Base-by-base conservation (phyloP, 2,888 invertebrate genomes). In the Oxystoma pomonae region DNA sequence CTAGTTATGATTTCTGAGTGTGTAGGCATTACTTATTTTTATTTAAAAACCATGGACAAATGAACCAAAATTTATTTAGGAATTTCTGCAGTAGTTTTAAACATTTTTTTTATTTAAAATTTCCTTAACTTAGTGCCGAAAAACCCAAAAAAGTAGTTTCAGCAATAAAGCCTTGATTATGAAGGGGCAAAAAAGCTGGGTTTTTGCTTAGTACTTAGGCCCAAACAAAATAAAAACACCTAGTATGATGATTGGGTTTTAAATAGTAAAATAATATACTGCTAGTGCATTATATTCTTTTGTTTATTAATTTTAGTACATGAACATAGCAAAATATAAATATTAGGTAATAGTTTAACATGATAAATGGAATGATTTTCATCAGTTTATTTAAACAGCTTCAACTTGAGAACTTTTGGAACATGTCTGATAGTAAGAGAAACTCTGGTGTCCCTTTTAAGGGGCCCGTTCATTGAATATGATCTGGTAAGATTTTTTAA, bases 401-500 rank as follows among this genome's bases (percentile, higher is more conserved):
- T 90, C 76, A 92, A 84, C 80, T 87, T 87, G 61, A 87, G 86
- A 52, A 92, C 90, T 82, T 93, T 96, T 55, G 96, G 96, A 50
- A 97, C 96, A 85, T 94, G 90, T 76, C 98, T 85, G 70, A 98
- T 94, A 16, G 97, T 98, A 59, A 98, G 80, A 16, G 97, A 98
- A 68, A 96, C 82, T 73, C 98, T 86, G 3, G 90, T 92, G 9
- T 81, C 81, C 70, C 95, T 83, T 59, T 79, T 70, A 20, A 94
- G 72, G 59, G 77, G 79, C 63, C 87, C 81, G 50, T 87, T 88
- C 61, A 83, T 78, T 17, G 77, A 74, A 78, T 86, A 86, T 60
- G 80, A 77, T 62, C 78, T 75, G 59, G 83, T 83, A 77, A 90
- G 90, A 73, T 86, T 79, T 58, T 85, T 76, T 69, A 92, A 81